phyloP scores from a whole-genome alignment of 2,888 invertebrate genomes.

The Agrochola lota region DNA sequence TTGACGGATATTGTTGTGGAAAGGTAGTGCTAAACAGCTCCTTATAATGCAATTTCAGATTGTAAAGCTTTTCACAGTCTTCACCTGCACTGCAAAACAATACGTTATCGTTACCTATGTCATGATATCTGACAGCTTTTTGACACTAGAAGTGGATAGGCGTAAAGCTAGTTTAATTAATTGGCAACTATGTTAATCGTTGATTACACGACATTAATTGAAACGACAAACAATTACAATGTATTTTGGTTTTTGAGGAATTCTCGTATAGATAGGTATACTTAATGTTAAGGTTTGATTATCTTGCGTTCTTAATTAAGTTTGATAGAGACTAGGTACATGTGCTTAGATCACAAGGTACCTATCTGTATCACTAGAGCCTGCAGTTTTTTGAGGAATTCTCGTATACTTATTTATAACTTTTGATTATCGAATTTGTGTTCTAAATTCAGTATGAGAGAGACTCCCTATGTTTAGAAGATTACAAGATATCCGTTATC shows the following conservation, averaged over 20 bases:
- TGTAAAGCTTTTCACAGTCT: constrained; percentile 12
- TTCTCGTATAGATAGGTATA: background rate
- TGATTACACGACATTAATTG: constrained; percentile 21
- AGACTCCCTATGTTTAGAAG: background rate
- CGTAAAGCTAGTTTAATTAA: constrained; percentile 39
- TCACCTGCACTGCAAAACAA: constrained; percentile 15
- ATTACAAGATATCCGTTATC: constrained; percentile 1
- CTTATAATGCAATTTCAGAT: constrained; percentile 17
- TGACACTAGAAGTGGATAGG: constrained; percentile 28
- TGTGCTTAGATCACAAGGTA: background rate
- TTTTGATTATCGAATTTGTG: background rate
- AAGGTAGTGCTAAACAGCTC: constrained; percentile 13
- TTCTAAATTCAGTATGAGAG: constrained; percentile 6
- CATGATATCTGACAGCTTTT: constrained; percentile 8
- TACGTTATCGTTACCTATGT: constrained; percentile 3
- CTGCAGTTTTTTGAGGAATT: background rate
- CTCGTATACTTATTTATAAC: background rate
- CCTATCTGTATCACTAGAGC: background rate
- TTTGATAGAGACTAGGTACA: background rate
- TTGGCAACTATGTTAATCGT: constrained; percentile 26
- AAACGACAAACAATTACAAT: background rate
- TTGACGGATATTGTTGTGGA: constrained; percentile 43
- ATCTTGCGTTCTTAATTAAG: constrained; percentile 1
- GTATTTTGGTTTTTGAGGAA: background rate
- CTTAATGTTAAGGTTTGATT: background rate